Evolutionary conservation across 2,797 vertebrate species (phyloP), one percentile per base, ranked within the genome.

Genomic region (Darevskia nairensis): DNA sequence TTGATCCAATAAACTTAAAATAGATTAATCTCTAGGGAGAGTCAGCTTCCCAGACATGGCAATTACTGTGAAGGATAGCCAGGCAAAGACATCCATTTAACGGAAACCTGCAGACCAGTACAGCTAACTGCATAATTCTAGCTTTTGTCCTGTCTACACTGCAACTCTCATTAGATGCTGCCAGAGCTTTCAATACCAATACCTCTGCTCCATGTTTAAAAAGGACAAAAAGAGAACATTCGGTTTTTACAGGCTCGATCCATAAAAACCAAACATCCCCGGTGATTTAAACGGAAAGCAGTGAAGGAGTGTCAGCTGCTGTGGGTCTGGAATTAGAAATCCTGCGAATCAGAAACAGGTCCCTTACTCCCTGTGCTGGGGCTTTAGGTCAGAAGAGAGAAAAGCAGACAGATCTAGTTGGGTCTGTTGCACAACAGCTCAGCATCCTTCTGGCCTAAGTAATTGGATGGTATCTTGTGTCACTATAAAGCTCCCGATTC

Each of bases 1-100:
- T 88, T 86, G 90, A 96, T 95, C 95, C 95, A 96, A 94, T 97
- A 95, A 96, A 96, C 95, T 96, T 95, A 96, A 97, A 97, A 97
- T 94, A 96, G 96, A 97, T 96, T 95, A 96, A 92, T 96, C 96
- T 95, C 93, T 80, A 92, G 94, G 95, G 95, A 95, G 94, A 94
- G 92, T 95, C 94, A 94, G 82, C 96, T 97, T 97, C 91, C 95
- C 85, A 89, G 96, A 96, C 95, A 95, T 89, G 93, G 95, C 94
- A 96, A 97, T 97, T 97, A 96, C 89, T 80, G 89, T 96, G 95
- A 97, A 95, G 89, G 95, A 97, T 95, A 95, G 95, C 83, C 92
- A 95, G 92, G 89, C 88, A 92, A 93, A 95, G 94, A 95, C 95
- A 96, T 95, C 92, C 86, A 82, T 97, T 96, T 96, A 96, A 94